Base-by-base conservation (phyloP, 2,888 invertebrate genomes). In the Hydrotaea cyrtoneurina region DNA sequence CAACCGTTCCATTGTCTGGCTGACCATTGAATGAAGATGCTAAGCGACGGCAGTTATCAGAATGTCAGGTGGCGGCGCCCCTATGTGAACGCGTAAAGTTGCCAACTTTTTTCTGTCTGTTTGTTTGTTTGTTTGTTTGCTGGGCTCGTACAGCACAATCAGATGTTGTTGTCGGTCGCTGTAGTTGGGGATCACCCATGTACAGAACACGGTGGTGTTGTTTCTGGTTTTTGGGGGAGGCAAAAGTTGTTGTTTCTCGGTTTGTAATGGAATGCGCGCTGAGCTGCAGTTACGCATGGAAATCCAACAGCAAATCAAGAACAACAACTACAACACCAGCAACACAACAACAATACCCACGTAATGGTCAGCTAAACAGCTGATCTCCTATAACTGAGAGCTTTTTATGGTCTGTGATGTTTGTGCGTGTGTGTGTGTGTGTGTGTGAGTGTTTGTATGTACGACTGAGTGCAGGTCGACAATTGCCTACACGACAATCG, bases 1-100 rank as follows among this genome's bases (percentile, higher is more conserved):
- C 88, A 88, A 90, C 90, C 90, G 90, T 89, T 90, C 87, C 88
- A 89, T 90, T 90, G 90, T 91, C 90, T 88, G 89, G 91, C 89
- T 91, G 90, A 91, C 90, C 91, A 88, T 87, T 90, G 90, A 91
- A 90, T 91, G 90, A 91, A 91, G 90, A 87, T 87, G 89, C 87
- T 85, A 86, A 82, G 79, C 83, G 78, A 84, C 83, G 86, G 85
- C 87, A 85, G 85, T 86, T 86, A 89, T 87, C 90, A 88, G 88
- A 88, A 88, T 90, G 89, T 89, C 90, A 89, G 89, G 87, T 87
- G 87, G 87, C 87, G 87, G 87, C 87, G 87, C 85, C 86, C 86
- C 77, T 82, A 69, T 69, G 69, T 82, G 82, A 80, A 82, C 77
- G 85, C 85, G 85, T 82, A 85, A 85, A 85, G 85, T 85, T 85